Conservation (phyloP, 1,140 invertebrate species). For the Sesamia nonagrioides region DNA sequence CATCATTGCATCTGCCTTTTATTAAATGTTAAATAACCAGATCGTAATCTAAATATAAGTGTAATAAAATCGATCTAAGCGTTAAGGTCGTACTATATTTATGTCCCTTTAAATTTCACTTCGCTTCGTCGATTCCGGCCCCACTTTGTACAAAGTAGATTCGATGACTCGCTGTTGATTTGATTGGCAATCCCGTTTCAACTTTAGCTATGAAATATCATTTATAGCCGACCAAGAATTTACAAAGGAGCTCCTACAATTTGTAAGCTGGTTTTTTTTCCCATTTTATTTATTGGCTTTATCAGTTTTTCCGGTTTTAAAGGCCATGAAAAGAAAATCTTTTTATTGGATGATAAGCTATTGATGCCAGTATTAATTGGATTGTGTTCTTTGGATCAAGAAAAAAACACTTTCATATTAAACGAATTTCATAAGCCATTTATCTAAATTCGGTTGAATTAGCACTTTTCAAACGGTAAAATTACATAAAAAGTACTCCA, state of each 20-base stretch:
- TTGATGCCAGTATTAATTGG: not conserved
- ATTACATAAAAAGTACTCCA: too few species aligned
- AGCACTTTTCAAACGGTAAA: too few species aligned
- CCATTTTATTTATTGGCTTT: constrained; percentile 18
- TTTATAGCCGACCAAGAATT: constrained; percentile 13
- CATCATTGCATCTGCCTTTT: not conserved
- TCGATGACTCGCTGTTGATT: constrained; percentile 44
- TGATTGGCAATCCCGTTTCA: constrained; percentile 48
- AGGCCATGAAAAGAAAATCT: not conserved
- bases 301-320: constrained; percentile 5
- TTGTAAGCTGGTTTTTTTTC: constrained; percentile 12
- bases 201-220: constrained; percentile 34
- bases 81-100: constrained; percentile 48
- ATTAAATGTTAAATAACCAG: constrained; percentile 21
- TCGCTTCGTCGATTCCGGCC: constrained; percentile 7
- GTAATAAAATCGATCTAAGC: constrained; percentile 45
- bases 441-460: too few species aligned
- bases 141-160: constrained; percentile 43
- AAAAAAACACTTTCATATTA: too few species aligned
- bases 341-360: constrained; percentile 4
- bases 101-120: constrained; percentile 55
- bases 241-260: constrained; percentile 7
- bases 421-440: too few species aligned
- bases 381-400: not conserved
- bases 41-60: constrained; percentile 49